Evolutionary conservation across 2,113 vertebrate species (phyloP).

Genomic region (Callipepla squamata): DNA sequence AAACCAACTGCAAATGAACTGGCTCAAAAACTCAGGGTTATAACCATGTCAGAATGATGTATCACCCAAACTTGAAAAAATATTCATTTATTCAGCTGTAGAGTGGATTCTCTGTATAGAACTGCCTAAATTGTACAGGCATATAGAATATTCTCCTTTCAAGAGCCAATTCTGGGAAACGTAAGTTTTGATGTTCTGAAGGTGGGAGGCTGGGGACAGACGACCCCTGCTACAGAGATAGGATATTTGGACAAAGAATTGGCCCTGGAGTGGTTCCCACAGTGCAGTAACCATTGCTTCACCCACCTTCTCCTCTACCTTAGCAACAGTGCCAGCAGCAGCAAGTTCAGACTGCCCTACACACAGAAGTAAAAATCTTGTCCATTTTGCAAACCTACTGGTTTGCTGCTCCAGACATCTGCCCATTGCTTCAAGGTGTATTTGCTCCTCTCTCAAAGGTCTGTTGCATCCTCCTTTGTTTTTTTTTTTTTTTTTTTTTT

Average conservation of each 20-base stretch:
- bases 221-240: background rate
- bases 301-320: background rate
- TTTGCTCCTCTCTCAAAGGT: background rate
- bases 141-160: background rate
- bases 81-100: background rate
- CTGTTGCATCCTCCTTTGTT: background rate
- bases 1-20: background rate
- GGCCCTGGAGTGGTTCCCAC: background rate
- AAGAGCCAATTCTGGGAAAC: background rate
- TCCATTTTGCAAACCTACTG: background rate
- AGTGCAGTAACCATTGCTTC: background rate
- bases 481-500: too few relatives aligned
- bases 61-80: background rate
- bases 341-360: background rate
- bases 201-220: background rate
- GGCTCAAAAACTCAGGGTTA: background rate
- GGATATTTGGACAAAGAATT: background rate
- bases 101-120: background rate
- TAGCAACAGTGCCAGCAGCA: background rate
- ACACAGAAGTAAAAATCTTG: background rate
- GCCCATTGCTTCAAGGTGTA: background rate
- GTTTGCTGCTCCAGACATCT: background rate
- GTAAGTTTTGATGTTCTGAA: background rate
- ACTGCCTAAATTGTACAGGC: background rate
- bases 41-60: background rate